Evolutionary conservation across 2,888 invertebrate genomes (phyloP).

Genomic region (Drosophila anomalipes): DNA sequence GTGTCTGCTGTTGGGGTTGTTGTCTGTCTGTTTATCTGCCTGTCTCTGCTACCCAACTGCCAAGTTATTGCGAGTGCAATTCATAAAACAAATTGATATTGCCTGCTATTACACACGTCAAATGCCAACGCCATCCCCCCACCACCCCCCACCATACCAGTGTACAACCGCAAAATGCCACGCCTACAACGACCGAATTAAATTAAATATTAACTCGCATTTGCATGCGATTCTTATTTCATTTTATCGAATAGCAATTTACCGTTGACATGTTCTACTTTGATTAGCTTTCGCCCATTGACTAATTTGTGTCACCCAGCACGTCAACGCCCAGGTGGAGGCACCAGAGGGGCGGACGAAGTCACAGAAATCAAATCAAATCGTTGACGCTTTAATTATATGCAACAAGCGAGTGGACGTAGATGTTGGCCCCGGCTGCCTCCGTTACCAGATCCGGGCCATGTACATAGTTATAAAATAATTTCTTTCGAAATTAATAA

Average conservation of each 20-base stretch:
- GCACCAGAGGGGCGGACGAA: slow-evolving; percentile 6
- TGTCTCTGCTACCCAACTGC: slow-evolving; percentile 45
- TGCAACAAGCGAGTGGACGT: slow-evolving; percentile 63
- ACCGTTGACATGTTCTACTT: slow-evolving; percentile 71
- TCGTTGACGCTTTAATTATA: slow-evolving; percentile 63
- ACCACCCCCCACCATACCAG: slow-evolving; percentile 14
- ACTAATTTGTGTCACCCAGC: slow-evolving; percentile 56
- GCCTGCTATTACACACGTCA: slow-evolving; percentile 80
- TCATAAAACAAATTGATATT: slow-evolving; percentile 82
- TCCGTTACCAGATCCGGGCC: slow-evolving; percentile 17
- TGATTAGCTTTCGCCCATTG: slow-evolving; percentile 73
- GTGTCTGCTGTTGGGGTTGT: slow-evolving; percentile 39
- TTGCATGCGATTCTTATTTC: slow-evolving; percentile 69
- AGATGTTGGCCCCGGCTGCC: neutral
- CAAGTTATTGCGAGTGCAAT: slow-evolving; percentile 79
- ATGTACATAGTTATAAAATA: slow-evolving; percentile 72
- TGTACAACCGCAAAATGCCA: slow-evolving; percentile 52
- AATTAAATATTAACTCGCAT: slow-evolving; percentile 81
- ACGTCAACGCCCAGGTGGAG: slow-evolving; percentile 49
- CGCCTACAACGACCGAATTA: slow-evolving; percentile 60
- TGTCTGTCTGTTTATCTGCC: slow-evolving; percentile 21
- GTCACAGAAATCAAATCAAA: slow-evolving; percentile 1
- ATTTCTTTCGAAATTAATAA: slow-evolving; percentile 79
- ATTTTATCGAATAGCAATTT: slow-evolving; percentile 65
- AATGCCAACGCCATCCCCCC: slow-evolving; percentile 61